Conservation (phyloP, 2,888 invertebrate genomes). For the Papilio gigon region DNA sequence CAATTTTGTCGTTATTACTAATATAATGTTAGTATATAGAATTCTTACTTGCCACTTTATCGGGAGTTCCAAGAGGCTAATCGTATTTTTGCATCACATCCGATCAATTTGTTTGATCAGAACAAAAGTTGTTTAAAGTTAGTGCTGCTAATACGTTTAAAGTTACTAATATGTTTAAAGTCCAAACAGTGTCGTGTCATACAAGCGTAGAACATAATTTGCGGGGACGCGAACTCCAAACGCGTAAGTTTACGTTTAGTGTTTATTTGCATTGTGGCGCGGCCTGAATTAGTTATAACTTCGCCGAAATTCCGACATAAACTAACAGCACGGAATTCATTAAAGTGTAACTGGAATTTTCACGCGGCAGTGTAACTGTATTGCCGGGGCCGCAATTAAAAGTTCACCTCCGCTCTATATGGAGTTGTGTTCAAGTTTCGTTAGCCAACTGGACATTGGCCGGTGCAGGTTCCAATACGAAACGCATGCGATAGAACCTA, state of each 20-base stretch:
- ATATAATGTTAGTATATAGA: too few species aligned
- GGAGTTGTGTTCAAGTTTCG: slow-evolving; percentile 27
- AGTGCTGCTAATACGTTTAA: neutral
- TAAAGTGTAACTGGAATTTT: slow-evolving; percentile 73
- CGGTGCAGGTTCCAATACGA: slow-evolving; percentile 1
- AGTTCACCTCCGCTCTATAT: slow-evolving; percentile 62
- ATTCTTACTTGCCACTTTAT: too few species aligned
- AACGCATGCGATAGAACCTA: neutral
- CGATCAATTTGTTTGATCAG: neutral
- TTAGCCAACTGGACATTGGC: slow-evolving; percentile 11
- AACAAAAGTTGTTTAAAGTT: neutral
- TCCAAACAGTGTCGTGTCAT: slow-evolving; percentile 1
- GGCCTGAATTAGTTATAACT: slow-evolving; percentile 56
- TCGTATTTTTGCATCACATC: too few species aligned
- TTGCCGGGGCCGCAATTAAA: slow-evolving; percentile 77
- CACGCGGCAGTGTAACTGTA: slow-evolving; percentile 66
- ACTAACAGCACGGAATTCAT: slow-evolving; percentile 70
- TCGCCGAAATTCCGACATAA: slow-evolving; percentile 56
- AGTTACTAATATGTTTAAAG: neutral
- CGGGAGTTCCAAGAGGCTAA: too few species aligned
- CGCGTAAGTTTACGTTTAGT: slow-evolving; percentile 48
- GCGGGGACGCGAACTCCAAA: slow-evolving; percentile 42
- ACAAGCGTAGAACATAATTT: slow-evolving; percentile 17
- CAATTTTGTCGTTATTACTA: too few species aligned
- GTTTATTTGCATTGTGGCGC: slow-evolving; percentile 54